Conservation (phyloP, 30 jellyfish, hydroid and myxozoan species). For the Turritopsis rubra region DNA sequence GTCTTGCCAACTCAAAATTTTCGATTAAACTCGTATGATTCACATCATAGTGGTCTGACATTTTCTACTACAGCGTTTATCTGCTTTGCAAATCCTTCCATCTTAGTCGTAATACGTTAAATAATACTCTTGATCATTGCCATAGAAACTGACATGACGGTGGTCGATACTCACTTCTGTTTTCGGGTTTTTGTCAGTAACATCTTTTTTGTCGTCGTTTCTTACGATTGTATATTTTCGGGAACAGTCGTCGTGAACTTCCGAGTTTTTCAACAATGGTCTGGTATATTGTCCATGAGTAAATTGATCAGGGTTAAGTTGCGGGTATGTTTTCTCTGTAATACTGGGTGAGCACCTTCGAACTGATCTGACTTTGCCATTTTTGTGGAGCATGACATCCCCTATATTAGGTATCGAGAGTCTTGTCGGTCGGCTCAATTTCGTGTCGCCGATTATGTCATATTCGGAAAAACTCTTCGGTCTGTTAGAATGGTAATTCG, state of each 20-base stretch:
- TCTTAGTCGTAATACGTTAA: neutral
- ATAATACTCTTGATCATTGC: neutral
- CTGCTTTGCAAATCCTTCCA: neutral
- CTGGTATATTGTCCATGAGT: neutral
- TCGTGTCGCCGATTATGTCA: neutral
- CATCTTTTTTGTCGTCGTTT: neutral
- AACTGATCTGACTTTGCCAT: slow-evolving; percentile 5
- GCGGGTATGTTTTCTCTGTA: slow-evolving; percentile 2
- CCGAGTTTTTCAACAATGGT: neutral
- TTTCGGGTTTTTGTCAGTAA: neutral
- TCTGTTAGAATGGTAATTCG: neutral
- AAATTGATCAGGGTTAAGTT: neutral
- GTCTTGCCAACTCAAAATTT: too few species aligned
- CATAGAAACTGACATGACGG: neutral
- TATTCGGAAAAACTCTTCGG: neutral
- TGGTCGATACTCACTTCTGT: neutral
- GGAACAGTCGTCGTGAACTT: neutral
- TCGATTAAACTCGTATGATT: too few species aligned
- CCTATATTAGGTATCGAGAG: slow-evolving; percentile 5
- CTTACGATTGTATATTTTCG: neutral
- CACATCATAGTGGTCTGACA: too few species aligned
- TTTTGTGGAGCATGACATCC: neutral
- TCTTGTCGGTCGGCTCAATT: neutral
- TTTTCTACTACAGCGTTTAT: neutral
- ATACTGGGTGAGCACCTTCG: neutral